phyloP scores from a whole-genome alignment of 2,797 vertebrate genomes.

The Amniataba percoides region DNA sequence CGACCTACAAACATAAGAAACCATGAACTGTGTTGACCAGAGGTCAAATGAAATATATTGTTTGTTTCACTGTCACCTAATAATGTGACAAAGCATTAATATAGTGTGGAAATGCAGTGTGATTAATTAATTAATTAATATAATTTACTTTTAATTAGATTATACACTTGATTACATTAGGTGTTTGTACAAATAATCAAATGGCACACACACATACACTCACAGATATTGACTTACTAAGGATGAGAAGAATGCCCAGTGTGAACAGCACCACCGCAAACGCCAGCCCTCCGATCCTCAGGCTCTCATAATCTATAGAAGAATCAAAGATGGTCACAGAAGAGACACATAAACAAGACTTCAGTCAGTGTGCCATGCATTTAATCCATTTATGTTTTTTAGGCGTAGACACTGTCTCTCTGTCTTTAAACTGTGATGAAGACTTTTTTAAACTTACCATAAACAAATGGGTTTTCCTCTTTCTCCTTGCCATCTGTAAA shows the following conservation, averaged over 20 bases:
- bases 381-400: background rate
- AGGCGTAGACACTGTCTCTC: background rate
- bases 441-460: slow-evolving; percentile 87
- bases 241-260: slow-evolving; percentile 94
- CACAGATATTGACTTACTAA: slow-evolving; percentile 87
- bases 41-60: background rate
- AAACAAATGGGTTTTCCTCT: slow-evolving; percentile 89
- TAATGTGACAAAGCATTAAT: background rate
- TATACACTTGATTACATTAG: background rate
- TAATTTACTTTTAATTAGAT: slow-evolving; percentile 11
- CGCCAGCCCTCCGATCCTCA: slow-evolving; percentile 94
- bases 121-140: background rate
- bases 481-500: slow-evolving; percentile 80
- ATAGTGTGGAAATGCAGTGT: slow-evolving; percentile 4
- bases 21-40: background rate
- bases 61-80: background rate
- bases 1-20: slow-evolving; percentile 86
- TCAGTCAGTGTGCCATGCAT: background rate
- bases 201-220: background rate
- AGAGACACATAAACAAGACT: background rate
- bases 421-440: background rate
- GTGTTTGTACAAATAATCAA: background rate
- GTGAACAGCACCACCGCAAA: slow-evolving; percentile 95
- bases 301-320: slow-evolving; percentile 92
- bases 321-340: background rate